Evolutionary conservation across 1,140 invertebrate genomes (phyloP).

Genomic region (Caenorhabditis tropicalis): DNA sequence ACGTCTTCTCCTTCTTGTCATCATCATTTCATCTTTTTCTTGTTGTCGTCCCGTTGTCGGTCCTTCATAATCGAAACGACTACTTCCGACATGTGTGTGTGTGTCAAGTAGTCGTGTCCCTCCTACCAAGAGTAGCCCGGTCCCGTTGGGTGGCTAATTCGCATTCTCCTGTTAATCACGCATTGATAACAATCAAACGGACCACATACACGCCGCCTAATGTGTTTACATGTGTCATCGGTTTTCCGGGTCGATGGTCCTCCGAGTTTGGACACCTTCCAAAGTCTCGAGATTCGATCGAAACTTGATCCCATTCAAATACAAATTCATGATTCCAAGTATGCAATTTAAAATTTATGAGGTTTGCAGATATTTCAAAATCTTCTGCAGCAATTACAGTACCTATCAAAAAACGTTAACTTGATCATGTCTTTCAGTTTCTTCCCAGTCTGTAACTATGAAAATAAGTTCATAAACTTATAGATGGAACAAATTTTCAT

Average conservation of each 20-base stretch:
- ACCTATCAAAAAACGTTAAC: no score
- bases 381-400: no score
- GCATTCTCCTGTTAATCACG: slow-evolving; percentile 34
- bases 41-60: not conserved
- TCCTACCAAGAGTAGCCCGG: not conserved
- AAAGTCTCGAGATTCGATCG: no score
- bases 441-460: no score
- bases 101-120: not conserved
- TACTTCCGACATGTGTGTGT: slow-evolving; percentile 4
- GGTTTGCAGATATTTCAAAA: no score
- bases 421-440: no score
- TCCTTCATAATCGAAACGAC: slow-evolving; percentile 24
- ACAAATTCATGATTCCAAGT: no score
- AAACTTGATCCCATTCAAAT: no score
- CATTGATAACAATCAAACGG: slow-evolving; percentile 14
- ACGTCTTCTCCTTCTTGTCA: no score
- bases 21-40: not conserved
- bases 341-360: no score
- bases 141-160: slow-evolving; percentile 5
- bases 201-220: not conserved
- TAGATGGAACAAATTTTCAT: no score
- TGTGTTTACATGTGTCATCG: not conserved
- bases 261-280: not conserved
- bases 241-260: not conserved
- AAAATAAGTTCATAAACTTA: no score